Percentiles rank a stretch among this genome's conserved stretches.
Evolutionary conservation across 2,888 invertebrate genomes (phyloP).

Genomic region (Spialia ferax): DNA sequence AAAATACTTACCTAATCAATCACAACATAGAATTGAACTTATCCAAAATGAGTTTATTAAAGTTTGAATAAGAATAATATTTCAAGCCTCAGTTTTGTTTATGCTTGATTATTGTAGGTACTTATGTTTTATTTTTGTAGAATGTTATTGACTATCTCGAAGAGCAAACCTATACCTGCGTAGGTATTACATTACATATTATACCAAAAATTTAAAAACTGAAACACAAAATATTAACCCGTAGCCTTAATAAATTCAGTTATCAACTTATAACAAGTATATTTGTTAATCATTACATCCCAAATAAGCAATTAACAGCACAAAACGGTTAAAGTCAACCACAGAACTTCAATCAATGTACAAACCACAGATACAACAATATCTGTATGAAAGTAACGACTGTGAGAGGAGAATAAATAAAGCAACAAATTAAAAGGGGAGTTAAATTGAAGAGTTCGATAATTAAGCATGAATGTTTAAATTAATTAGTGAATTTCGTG

Average conservation of each 20-base stretch:
- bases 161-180: too few relatives aligned
- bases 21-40: too few relatives aligned
- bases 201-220: too few relatives aligned
- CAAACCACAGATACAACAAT: slow-evolving; percentile 50
- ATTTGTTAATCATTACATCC: slow-evolving; percentile 28
- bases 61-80: too few relatives aligned
- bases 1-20: too few relatives aligned
- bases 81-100: too few relatives aligned
- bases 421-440: slow-evolving; percentile 76
- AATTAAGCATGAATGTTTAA: slow-evolving; percentile 84
- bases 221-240: background rate
- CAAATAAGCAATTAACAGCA: slow-evolving; percentile 38
- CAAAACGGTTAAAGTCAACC: slow-evolving; percentile 30
- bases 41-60: too few relatives aligned
- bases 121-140: too few relatives aligned
- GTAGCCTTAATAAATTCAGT: background rate
- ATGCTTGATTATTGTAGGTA: too few relatives aligned
- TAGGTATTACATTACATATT: too few relatives aligned
- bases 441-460: slow-evolving; percentile 82
- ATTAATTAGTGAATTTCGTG: slow-evolving; percentile 80
- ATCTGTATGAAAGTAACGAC: slow-evolving; percentile 60
- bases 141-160: too few relatives aligned
- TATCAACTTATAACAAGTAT: background rate
- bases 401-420: slow-evolving; percentile 63
- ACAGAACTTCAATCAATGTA: slow-evolving; percentile 30